phyloP scores from a whole-genome alignment of 37 sponge, comb jelly and placozoan genomes.

The Corticium candelabrum region DNA sequence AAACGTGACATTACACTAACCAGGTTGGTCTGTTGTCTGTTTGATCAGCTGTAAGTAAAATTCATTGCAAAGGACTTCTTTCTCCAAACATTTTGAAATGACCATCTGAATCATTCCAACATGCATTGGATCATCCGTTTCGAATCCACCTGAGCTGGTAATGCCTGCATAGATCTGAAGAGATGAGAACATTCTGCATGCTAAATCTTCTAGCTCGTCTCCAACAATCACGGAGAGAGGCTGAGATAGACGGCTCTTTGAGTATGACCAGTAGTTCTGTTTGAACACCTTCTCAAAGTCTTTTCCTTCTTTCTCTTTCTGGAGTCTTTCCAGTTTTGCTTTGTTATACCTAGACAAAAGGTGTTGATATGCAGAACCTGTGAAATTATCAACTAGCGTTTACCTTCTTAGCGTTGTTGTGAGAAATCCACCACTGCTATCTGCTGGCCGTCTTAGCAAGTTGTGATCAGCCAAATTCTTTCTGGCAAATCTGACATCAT shows the following conservation, averaged over 20 bases:
- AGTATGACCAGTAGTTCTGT: slow-evolving; percentile 86
- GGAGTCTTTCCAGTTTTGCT: slow-evolving; percentile 49
- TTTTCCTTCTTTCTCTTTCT: slow-evolving; percentile 50
- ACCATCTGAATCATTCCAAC: slow-evolving; percentile 71
- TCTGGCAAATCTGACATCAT: slow-evolving; percentile 55
- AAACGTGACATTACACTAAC: slow-evolving; percentile 14
- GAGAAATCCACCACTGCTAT: slow-evolving; percentile 64
- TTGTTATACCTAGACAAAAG: slow-evolving; percentile 45
- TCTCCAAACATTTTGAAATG: slow-evolving; percentile 82
- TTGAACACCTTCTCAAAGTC: slow-evolving; percentile 92
- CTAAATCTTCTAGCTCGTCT: slow-evolving; percentile 63
- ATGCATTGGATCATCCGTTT: slow-evolving; percentile 54
- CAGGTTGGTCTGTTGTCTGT: slow-evolving; percentile 95
- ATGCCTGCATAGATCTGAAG: slow-evolving; percentile 18
- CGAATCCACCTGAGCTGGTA: slow-evolving; percentile 18
- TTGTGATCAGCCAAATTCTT: slow-evolving; percentile 70
- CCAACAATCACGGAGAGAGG: slow-evolving; percentile 67
- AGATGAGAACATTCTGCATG: slow-evolving; percentile 72
- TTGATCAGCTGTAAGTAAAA: slow-evolving; percentile 90
- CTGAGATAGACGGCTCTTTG: slow-evolving; percentile 69
- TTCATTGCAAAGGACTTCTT: slow-evolving; percentile 88
- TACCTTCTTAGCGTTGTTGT: slow-evolving; percentile 81
- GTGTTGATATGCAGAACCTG: too few relatives aligned
- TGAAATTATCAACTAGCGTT: too few relatives aligned
- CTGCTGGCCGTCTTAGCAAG: slow-evolving; percentile 70